Base-by-base conservation (phyloP, 2,797 vertebrate genomes). In the Enteromius fasciolatus region DNA sequence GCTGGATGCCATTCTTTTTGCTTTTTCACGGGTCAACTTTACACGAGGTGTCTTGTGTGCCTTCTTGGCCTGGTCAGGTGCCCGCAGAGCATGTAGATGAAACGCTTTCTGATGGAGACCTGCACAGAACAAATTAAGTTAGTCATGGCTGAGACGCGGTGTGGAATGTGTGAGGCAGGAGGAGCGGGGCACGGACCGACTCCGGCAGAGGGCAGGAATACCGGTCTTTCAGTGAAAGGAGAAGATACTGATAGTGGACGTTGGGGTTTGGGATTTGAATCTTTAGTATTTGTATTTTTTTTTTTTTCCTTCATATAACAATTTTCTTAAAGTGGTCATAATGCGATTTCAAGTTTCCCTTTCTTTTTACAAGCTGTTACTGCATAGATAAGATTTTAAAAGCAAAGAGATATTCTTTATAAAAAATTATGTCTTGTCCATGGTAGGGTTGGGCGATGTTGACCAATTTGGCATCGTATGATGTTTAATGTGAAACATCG, bases 81-180 rank as follows among this genome's bases (percentile, higher is more conserved):
- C 82, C 83, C 44, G 67, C 50, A 54, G 78, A 80, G 74, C 72
- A 20, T 81, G 83, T 78, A 64, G 87, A 87, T 78, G 36, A 85
- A 86, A 88, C 48, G 66, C 69, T 80, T 87, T 87, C 73, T 86
- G 92, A 94, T 92, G 91, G 90, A 91, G 91, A 94, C 90, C 90
- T 90, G 90, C 88, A 90, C 91, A 90, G 84, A 87, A 93, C 92
- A 94, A 95, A 94, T 93, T 88, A 90, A 92, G 88, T 93, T 93
- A 94, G 94, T 94, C 93, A 94, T 87, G 93, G 92, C 90, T 93
- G 92, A 94, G 89, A 89, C 92, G 90, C 88, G 87, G 90, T 90
- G 86, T 89, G 94, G 94, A 95, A 95, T 95, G 92, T 91, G 80
- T 87, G 89, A 91, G 89, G 85, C 84, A 54, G 82, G 69, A 86